These are phyloP conservation scores for Anthopleura xanthogrammica DNA, from an alignment of 92 coral and sea anemone species.

Conservation along the genomic window DNA sequence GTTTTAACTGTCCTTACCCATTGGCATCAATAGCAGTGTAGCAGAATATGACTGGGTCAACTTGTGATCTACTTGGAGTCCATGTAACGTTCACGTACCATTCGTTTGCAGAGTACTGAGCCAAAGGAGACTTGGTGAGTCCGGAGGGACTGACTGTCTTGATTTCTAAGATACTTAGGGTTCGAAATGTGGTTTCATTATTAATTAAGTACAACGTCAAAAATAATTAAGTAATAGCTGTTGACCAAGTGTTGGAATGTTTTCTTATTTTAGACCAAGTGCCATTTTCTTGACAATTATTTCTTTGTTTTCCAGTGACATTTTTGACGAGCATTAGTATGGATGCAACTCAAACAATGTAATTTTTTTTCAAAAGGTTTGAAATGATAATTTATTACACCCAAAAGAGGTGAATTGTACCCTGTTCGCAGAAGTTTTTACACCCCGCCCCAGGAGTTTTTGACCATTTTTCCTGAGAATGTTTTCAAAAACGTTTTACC, in stretches of 20 bases:
- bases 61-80: slow-evolving; percentile 55
- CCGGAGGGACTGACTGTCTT: slow-evolving; percentile 76
- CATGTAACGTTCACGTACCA: slow-evolving; percentile 78
- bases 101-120: slow-evolving; percentile 57
- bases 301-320: too few relatives aligned
- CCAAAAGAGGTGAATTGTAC: neutral
- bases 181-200: too few relatives aligned
- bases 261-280: too few relatives aligned
- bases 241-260: too few relatives aligned
- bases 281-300: too few relatives aligned
- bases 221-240: too few relatives aligned
- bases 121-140: slow-evolving; percentile 62
- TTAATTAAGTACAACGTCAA: too few relatives aligned
- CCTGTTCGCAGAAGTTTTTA: too few relatives aligned
- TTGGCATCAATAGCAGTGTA: slow-evolving; percentile 62
- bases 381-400: neutral
- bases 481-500: slow-evolving; percentile 18
- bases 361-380: too few relatives aligned
- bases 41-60: slow-evolving; percentile 71
- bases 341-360: too few relatives aligned
- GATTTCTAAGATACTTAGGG: slow-evolving; percentile 46
- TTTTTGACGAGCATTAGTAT: too few relatives aligned
- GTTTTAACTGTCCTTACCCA: slow-evolving; percentile 46
- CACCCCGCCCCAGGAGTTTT: neutral
- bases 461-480: neutral